Evolutionary conservation across 1,140 invertebrate species (phyloP), one percentile per base, ranked within the genome.

Genomic region (Thalassaphorura encarpata): DNA sequence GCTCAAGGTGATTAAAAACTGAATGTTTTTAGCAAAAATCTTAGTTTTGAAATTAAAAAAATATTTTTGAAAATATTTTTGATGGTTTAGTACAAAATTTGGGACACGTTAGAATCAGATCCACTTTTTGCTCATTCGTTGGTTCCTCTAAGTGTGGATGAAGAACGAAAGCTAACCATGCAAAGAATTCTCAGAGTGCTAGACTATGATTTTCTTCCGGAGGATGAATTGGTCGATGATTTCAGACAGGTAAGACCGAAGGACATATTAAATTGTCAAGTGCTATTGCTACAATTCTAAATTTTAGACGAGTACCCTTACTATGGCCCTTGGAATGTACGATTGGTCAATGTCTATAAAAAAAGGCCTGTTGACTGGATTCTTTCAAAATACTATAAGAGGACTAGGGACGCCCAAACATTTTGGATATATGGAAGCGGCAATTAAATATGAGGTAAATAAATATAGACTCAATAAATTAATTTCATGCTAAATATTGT

Each of bases 101-200:
- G 72, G 71, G 70, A 69, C 48, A 72, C 72, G 1, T 54, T 80
- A 28, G 72, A 77, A 60, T 70, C 71, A 23, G 79, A 80, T 66
- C 75, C 77, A 31, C 23, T 79, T 1, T 80, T 80, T 67, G 68
- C 71, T 15, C 65, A 65, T 57, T 26, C 68, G 50, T 11, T 64
- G 24, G 67, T 69, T 2, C 71, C 77, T n/a, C 76, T 79, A 13
- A 72, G 77, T 5, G 69, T 86, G 16, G 84, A 90, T 53, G 85
- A 93, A 59, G 55, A 69, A 16, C 63, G 76, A 52, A 63, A 69
- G 52, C 41, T 74, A 4, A 73, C 73, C 19, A 75, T 77, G 56
- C 52, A 67, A 40, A 67, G 76, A 52, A 64, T 69, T 48, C 73
- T 74, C 52, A 67, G 70, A 26, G 49, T 80, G 1, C 66, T 73